These are phyloP conservation scores for Andrena camellia DNA, from an alignment of 2,888 invertebrate genomes.

Conservation along the genomic window DNA sequence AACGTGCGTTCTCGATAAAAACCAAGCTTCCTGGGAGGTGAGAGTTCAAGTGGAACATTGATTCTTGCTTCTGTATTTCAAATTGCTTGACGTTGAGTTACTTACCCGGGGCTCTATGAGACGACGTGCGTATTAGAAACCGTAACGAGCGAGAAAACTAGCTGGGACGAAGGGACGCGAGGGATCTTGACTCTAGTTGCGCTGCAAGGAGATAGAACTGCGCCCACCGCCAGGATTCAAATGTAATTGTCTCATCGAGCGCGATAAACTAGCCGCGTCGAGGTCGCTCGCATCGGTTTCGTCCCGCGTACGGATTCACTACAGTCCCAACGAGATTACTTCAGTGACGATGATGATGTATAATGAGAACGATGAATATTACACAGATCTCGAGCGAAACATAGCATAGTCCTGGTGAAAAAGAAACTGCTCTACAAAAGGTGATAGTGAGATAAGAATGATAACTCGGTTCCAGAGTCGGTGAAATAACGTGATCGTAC, in stretches of 20 bases:
- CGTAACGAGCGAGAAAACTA: constrained; percentile 56
- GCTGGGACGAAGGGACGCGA: constrained; percentile 32
- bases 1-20: not conserved
- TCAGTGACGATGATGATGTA: constrained; percentile 47
- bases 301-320: constrained; percentile 49
- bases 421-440: constrained; percentile 52
- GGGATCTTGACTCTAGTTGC: constrained; percentile 32
- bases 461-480: constrained; percentile 53
- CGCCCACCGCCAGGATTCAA: too few species aligned
- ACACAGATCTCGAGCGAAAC: constrained; percentile 71
- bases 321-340: constrained; percentile 57
- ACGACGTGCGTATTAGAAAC: constrained; percentile 48
- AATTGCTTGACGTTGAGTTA: constrained; percentile 53
- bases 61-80: not conserved
- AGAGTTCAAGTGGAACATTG: not conserved
- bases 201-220: not conserved
- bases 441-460: constrained; percentile 53
- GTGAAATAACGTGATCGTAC: constrained; percentile 61
- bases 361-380: constrained; percentile 52
- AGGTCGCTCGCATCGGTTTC: constrained; percentile 50
- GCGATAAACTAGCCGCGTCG: constrained; percentile 7
- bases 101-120: constrained; percentile 61
- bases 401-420: constrained; percentile 68
- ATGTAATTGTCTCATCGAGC: not conserved
- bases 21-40: not conserved